Evolutionary conservation across 2,113 vertebrate species (phyloP).

Genomic region (Aix galericulata): DNA sequence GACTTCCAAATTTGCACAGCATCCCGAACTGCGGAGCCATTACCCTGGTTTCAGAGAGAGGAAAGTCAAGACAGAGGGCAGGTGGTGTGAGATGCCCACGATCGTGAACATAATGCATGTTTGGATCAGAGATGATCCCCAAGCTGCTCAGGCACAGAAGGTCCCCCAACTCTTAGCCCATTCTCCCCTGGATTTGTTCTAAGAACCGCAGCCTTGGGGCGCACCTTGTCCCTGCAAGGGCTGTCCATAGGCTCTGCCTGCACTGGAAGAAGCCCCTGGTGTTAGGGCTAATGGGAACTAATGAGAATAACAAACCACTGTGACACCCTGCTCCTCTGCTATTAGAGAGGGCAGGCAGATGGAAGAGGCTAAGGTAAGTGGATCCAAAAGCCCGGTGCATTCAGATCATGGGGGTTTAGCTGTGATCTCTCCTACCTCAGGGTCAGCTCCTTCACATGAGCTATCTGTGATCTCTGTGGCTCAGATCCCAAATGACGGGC

Average conservation of each 20-base stretch:
- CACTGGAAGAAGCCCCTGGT: background rate
- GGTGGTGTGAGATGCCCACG: background rate
- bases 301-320: slow-evolving; percentile 30
- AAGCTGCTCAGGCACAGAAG: rapidly evolving
- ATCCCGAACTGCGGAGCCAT: background rate
- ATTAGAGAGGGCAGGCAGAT: background rate
- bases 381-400: background rate
- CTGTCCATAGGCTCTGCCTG: background rate
- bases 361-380: background rate
- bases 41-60: background rate
- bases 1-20: background rate
- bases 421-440: background rate
- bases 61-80: background rate
- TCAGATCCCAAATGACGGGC: rapidly evolving
- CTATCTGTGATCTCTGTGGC: background rate
- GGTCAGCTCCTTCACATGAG: background rate
- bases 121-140: background rate
- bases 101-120: background rate
- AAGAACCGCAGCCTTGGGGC: rapidly evolving
- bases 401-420: background rate
- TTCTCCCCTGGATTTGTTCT: background rate
- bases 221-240: background rate
- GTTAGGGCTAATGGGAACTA: background rate
- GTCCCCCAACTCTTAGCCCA: background rate
- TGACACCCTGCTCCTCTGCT: slow-evolving; percentile 1